phyloP scores from a whole-genome alignment of 2,113 vertebrate genomes.

The Rhinolophus ferrumequinum region DNA sequence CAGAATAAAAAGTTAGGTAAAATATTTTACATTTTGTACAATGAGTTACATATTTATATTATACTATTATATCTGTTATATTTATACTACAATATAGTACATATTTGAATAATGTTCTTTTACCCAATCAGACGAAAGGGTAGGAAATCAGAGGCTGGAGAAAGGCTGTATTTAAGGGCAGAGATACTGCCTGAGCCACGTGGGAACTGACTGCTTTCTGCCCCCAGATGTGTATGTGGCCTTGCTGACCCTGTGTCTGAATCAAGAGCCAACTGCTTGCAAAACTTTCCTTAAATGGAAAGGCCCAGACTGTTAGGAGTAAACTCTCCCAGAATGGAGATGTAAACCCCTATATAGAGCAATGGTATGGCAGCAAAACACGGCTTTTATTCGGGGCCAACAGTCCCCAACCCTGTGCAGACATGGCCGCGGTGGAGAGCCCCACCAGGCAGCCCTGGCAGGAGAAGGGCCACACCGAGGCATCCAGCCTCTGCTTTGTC shows the following conservation, averaged over 20 bases:
- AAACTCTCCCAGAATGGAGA: not conserved
- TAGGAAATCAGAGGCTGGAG: not conserved
- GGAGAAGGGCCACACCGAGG: not conserved
- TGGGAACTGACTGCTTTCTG: not conserved
- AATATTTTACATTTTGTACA: not conserved
- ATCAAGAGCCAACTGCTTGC: not conserved
- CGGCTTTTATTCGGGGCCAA: not conserved
- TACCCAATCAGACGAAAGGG: not conserved
- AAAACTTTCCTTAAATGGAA: conserved; percentile 1
- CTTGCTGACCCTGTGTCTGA: not conserved
- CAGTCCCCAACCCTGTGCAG: not conserved
- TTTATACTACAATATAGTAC: not conserved
- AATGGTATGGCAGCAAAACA: not conserved
- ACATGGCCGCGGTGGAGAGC: not conserved
- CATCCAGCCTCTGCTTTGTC: not conserved
- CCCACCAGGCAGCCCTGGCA: not conserved
- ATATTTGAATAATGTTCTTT: conserved; percentile 19
- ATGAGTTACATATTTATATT: not conserved
- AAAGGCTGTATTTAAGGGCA: not conserved
- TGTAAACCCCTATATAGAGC: not conserved
- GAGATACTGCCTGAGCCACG: not conserved
- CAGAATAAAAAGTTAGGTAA: not conserved
- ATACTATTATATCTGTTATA: not conserved
- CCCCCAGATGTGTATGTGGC: not conserved
- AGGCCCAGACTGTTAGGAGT: not conserved